These are phyloP conservation scores for Manduca sexta DNA, from an alignment of 1,140 invertebrate species.

Conservation along the genomic window DNA sequence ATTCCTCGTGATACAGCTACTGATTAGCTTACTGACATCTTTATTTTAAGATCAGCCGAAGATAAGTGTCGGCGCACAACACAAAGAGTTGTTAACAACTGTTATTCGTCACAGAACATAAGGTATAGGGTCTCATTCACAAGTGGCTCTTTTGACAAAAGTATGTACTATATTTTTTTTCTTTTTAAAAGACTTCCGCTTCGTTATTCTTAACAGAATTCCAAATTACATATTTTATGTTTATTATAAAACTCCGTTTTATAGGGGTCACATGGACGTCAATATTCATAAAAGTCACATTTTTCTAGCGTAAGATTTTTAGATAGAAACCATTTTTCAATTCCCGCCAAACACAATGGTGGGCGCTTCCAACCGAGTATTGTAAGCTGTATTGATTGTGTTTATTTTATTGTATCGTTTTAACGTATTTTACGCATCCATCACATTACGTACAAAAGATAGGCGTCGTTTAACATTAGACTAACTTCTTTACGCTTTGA, in stretches of 20 bases:
- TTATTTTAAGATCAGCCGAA: conserved; percentile 27
- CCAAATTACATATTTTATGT: conserved; percentile 1
- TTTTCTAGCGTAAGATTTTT: conserved; percentile 36
- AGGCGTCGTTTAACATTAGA: conserved; percentile 70
- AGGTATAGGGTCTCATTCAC: too few relatives aligned
- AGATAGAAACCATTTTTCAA: conserved; percentile 56
- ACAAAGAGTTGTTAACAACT: neutral
- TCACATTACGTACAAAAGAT: conserved; percentile 70
- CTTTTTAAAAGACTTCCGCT: conserved; percentile 29
- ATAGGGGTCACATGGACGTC: conserved; percentile 27
- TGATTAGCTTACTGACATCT: conserved; percentile 41
- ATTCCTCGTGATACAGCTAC: conserved; percentile 35
- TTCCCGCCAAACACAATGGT: conserved; percentile 42
- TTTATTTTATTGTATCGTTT: conserved; percentile 52
- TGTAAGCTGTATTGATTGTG: conserved; percentile 47
- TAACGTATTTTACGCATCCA: conserved; percentile 62
- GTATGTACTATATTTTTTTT: conserved; percentile 5
- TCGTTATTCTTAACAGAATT: conserved; percentile 18
- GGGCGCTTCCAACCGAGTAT: conserved; percentile 30
- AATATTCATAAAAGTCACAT: conserved; percentile 51
- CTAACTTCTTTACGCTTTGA: conserved; percentile 73
- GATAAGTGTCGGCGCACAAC: neutral
- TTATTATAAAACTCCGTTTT: conserved; percentile 11
- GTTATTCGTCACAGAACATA: too few relatives aligned
- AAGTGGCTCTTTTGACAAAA: too few relatives aligned